phyloP scores from a whole-genome alignment of 1,140 invertebrate genomes.

The Anastrepha obliqua region DNA sequence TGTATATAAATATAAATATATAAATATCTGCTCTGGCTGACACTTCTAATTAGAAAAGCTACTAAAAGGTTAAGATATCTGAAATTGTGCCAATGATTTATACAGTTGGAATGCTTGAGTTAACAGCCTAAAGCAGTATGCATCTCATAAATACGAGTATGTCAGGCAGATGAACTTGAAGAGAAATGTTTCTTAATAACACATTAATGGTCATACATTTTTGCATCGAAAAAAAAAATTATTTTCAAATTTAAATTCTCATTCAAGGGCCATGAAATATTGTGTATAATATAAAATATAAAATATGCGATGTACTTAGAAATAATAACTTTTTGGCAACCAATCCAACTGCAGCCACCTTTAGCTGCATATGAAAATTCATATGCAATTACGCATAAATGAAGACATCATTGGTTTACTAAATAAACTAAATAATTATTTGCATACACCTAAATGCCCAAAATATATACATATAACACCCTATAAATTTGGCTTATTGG shows the following conservation, averaged over 20 bases:
- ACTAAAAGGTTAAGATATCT: not conserved
- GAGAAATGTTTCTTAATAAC: not conserved
- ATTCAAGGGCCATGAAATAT: constrained; percentile 13
- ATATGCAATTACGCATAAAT: constrained; percentile 1
- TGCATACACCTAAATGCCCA: too few species aligned
- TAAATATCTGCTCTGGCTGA: not conserved
- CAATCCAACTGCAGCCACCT: not conserved
- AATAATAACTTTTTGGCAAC: constrained; percentile 2
- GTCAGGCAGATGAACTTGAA: not conserved
- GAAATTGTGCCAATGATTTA: not conserved
- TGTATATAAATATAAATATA: not conserved
- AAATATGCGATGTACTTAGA: constrained; percentile 11
- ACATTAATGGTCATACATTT: not conserved
- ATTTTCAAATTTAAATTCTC: not conserved
- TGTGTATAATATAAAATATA: too few species aligned
- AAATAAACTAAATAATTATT: not conserved
- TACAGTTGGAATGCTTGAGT: not conserved
- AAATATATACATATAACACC: not conserved
- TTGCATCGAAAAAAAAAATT: not conserved
- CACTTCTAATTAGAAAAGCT: not conserved
- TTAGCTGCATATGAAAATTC: not conserved
- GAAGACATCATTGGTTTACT: not conserved
- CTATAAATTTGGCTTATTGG: not conserved
- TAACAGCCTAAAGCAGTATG: not conserved
- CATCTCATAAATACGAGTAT: not conserved